Percentiles rank a stretch among this genome's conserved stretches.
These are phyloP conservation scores for Catonia carolina DNA, from an alignment of 2,888 invertebrate genomes.

Conservation along the genomic window DNA sequence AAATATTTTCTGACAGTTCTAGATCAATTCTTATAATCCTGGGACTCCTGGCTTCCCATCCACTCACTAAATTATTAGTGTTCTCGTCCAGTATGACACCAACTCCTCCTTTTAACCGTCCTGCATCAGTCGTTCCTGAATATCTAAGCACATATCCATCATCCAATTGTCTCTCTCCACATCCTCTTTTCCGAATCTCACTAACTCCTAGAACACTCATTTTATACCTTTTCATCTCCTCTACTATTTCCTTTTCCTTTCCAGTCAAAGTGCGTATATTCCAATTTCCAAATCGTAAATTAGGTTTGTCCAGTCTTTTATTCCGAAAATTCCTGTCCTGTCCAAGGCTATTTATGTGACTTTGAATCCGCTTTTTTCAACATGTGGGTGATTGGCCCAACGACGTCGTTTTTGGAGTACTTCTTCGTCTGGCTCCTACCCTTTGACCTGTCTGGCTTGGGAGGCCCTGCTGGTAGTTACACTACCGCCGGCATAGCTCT, in stretches of 20 bases:
- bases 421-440: background rate
- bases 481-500: slow-evolving; percentile 8
- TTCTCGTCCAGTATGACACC: background rate
- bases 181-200: background rate
- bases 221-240: background rate
- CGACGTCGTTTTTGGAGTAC: background rate
- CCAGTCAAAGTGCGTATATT: background rate
- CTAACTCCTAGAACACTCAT: background rate
- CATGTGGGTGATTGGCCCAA: background rate
- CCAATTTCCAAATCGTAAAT: background rate
- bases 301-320: too few species aligned
- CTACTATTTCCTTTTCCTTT: background rate
- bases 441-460: slow-evolving; percentile 1
- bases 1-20: background rate
- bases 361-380: background rate
- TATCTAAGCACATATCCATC: slow-evolving; percentile 1
- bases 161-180: background rate
- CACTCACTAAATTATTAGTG: background rate
- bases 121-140: background rate
- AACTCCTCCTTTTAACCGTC: background rate
- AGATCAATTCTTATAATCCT: background rate
- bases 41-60: background rate
- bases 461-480: background rate
- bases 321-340: too few species aligned
- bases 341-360: too few species aligned